Base-by-base conservation (phyloP, 1,140 invertebrate species). In the Drosophila kepulauana region DNA sequence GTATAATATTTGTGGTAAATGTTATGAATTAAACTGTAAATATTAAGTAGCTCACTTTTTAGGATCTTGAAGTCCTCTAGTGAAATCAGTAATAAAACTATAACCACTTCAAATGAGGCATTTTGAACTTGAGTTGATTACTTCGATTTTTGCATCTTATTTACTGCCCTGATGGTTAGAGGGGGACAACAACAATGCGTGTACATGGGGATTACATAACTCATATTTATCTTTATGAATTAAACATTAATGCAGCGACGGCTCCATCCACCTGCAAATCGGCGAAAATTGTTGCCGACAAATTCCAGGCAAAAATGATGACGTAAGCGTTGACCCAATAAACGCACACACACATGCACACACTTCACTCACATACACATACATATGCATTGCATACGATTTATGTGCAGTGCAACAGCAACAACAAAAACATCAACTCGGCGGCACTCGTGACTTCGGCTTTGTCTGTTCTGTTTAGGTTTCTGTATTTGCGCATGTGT, bases 301-400 rank as follows among this genome's bases (percentile, higher is more conserved):
- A 85, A 85, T 84, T 81, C 81, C 82, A 85, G 81, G 64, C 78
- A 81, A 66, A 76, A 85, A 57, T 71, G 81, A 89, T 88, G 80
- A 89, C 85, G 85, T 88, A 84, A 86, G 79, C 82, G 69, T 70
- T 86, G 82, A 86, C 82, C 82, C 79, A 86, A 87, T 86, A 86
- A 86, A 68, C 72, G 74, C 78, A 81, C 82, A 78, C 62, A 79
- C 63, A 75, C 52, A 69, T 65, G 67, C 65, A 77, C 54, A 72
- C 8, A 25, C 20, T 25, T 25, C 46, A 58, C 13, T 62, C 15
- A 61, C 16, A 62, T 11, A 41, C 7, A 61, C 8, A 75, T 51
- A 33, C 11, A 54, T 13, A 78, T 38, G 25, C 38, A 28, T 56
- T 56, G 75, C 63, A 67, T 75, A 71, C 68, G 57, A 71, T 71